Base-by-base conservation (phyloP, 2,888 invertebrate species). In the Dioctria linearis region DNA sequence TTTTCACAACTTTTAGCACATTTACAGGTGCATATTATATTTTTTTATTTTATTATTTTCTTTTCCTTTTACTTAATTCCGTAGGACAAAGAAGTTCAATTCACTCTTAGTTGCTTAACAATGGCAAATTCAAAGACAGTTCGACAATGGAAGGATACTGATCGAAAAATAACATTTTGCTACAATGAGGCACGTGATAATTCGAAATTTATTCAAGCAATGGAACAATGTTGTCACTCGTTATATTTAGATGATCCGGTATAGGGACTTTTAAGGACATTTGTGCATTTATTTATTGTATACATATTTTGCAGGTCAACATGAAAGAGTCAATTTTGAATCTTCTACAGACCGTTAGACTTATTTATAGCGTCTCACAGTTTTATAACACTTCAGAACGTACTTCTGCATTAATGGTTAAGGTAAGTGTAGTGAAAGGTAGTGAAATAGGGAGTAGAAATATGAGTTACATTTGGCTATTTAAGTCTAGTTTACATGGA, bases 381-480 rank as follows among this genome's bases (percentile, higher is more conserved):
- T 98, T 97, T 89, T 98, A 98, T 87, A 98, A 98, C 86, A 98
- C 98, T 0, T 97, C 98, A 0, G 98, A 98, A 89, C 92, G 98
- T 85, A 98, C 98, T 81, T 98, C 98, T 0, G 97, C 98, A 0
- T 90, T 98, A 13, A 97, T 98, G 95, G 97, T 98, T 63, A 98
- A 98, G 92, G 95, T 95, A 88, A 84, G 85, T 25, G 2, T 83
- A 67, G 5, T 51, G 6, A 54, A 54, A 57, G 40, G 42, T 73
- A 13, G 25, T 11, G 9, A 11, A 46, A 43, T 43, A 11, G 43
- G 42, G 1, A n/a, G n/a, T n/a, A n/a, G n/a, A n/a, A n/a, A 5
- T 65, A 39, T 65, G 25, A 1, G 2, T 11, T 25, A 25, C 25
- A 25, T 25, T 25, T 25, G 25, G 25, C 1, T 25, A 25, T 25